Percentiles rank a stretch among this genome's conserved stretches.
Evolutionary conservation across 2,113 vertebrate species (phyloP).

Genomic region (Phyllopteryx taeniolatus): DNA sequence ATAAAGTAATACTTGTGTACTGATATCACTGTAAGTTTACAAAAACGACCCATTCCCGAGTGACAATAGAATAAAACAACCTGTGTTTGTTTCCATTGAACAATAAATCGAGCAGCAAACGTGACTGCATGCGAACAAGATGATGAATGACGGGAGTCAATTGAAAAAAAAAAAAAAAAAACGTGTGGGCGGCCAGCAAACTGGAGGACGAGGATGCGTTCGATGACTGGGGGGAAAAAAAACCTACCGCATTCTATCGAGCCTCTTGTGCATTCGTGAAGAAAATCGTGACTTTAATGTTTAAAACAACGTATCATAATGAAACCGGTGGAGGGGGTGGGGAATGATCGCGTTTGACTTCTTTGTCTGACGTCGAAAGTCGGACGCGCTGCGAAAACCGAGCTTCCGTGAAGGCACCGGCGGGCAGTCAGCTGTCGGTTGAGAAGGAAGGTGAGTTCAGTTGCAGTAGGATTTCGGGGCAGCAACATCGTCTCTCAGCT

Average conservation of each 20-base stretch:
- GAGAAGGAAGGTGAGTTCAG: slow-evolving; percentile 63
- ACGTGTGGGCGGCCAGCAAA: slow-evolving; percentile 26
- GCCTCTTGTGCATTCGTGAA: background rate
- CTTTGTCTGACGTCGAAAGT: too few species aligned
- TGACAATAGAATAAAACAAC: slow-evolving; percentile 3
- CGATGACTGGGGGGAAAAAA: background rate
- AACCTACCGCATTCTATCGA: background rate
- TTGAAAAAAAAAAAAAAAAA: background rate
- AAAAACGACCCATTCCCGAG: slow-evolving; percentile 18
- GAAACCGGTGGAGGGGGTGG: background rate
- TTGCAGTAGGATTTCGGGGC: slow-evolving; percentile 53
- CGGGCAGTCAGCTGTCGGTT: slow-evolving; percentile 41
- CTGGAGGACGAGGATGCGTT: slow-evolving; percentile 41
- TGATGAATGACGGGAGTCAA: background rate
- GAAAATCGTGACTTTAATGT: background rate
- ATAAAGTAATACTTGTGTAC: too few species aligned
- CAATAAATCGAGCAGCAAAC: background rate
- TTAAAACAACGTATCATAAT: background rate
- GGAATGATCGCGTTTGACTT: background rate
- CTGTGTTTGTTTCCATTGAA: background rate
- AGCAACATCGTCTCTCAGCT: slow-evolving; percentile 28
- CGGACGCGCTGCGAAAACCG: background rate
- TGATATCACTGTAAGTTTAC: too few species aligned
- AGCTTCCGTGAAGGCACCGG: slow-evolving; percentile 43
- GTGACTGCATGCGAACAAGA: background rate